phyloP scores from a whole-genome alignment of 2,888 invertebrate species.

The Spisula subtruncata region DNA sequence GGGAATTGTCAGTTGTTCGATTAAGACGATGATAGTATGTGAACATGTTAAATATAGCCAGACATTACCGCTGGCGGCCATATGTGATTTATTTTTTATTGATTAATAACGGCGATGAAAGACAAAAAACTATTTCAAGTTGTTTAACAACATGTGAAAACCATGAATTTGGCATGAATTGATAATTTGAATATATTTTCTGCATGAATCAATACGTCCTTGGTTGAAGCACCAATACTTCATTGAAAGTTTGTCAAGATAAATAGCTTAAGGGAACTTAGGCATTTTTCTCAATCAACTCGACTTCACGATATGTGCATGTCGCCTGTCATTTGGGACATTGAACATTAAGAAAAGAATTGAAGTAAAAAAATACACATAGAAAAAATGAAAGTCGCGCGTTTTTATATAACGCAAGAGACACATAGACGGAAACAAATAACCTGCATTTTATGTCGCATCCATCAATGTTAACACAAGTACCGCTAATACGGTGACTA shows the following conservation, averaged over 20 bases:
- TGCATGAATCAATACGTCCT: neutral
- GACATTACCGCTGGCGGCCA: too few relatives aligned
- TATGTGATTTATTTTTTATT: too few relatives aligned
- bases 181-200: neutral
- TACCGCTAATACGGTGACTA: too few relatives aligned
- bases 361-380: neutral
- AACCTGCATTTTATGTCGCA: too few relatives aligned
- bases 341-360: neutral
- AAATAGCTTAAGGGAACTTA: neutral
- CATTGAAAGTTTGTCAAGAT: neutral
- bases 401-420: neutral
- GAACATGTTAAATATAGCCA: too few relatives aligned
- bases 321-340: neutral
- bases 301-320: neutral
- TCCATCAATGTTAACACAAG: too few relatives aligned
- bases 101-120: too few relatives aligned
- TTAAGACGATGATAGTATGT: too few relatives aligned
- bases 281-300: neutral
- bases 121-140: too few relatives aligned
- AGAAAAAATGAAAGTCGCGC: neutral
- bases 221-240: neutral
- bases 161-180: neutral
- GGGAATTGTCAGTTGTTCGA: too few relatives aligned
- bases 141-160: neutral
- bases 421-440: neutral